phyloP scores from a whole-genome alignment of 2,888 invertebrate genomes.

The Cephus sareptanus region DNA sequence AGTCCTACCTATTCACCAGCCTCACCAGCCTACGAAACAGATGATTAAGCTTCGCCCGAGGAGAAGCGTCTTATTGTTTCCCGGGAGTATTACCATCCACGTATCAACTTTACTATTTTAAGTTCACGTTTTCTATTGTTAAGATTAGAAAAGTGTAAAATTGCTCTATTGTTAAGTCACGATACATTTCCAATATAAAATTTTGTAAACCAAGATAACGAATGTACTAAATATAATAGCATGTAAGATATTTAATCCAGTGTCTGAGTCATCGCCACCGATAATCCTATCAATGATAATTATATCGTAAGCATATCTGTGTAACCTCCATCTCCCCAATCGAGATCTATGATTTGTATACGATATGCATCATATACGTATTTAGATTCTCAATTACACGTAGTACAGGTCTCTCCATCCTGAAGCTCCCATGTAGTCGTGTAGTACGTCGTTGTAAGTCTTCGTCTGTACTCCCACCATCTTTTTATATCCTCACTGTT shows the following conservation, averaged over 20 bases:
- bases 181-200: not conserved
- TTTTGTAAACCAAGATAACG: not conserved
- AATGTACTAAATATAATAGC: not conserved
- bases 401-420: not conserved
- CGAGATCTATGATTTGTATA: not conserved
- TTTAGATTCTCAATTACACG: not conserved
- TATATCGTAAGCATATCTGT: not conserved
- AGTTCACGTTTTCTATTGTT: not conserved
- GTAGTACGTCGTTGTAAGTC: conserved; percentile 44
- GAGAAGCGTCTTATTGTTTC: not conserved
- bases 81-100: not conserved
- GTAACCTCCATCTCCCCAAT: not conserved
- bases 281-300: not conserved
- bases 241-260: not conserved
- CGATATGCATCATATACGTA: not conserved
- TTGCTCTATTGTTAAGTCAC: not conserved
- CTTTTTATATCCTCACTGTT: conserved; percentile 28
- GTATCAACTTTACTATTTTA: not conserved
- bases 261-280: not conserved
- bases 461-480: conserved; percentile 42
- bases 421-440: not conserved
- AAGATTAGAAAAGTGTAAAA: not conserved
- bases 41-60: conserved; percentile 63
- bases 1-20: conserved; percentile 75
- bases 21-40: conserved; percentile 74